Evolutionary conservation across 2,888 invertebrate species (phyloP).

Genomic region (Sinelater perroti): DNA sequence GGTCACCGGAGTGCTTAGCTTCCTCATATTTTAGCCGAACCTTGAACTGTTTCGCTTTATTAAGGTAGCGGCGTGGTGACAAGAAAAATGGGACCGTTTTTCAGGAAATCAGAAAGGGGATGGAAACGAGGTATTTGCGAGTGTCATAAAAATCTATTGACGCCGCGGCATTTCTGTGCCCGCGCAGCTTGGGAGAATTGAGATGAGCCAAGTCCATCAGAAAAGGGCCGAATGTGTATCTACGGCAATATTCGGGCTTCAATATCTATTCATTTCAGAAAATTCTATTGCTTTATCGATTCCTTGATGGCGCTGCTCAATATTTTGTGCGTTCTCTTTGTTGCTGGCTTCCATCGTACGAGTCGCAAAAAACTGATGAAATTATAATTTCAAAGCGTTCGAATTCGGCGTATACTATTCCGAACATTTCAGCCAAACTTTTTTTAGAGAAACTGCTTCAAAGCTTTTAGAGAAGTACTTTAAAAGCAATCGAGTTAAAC

Average conservation of each 20-base stretch:
- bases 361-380: no score
- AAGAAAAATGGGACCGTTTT: background rate
- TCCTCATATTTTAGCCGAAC: background rate
- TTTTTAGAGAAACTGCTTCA: no score
- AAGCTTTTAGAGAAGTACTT: no score
- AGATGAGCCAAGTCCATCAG: constrained; percentile 4
- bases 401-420: no score
- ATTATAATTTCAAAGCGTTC: no score
- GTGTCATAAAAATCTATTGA: constrained; percentile 10
- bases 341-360: no score
- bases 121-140: constrained; percentile 7
- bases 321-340: no score
- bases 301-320: no score
- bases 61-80: background rate
- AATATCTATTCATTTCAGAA: background rate
- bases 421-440: no score
- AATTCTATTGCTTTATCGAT: no score
- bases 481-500: no score
- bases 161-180: constrained; percentile 7
- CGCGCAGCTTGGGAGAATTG: constrained; percentile 6
- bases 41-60: background rate
- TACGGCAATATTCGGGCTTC: constrained; percentile 8
- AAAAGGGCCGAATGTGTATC: no score
- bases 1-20: background rate
- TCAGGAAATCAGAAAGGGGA: background rate